Base-by-base conservation (phyloP, 2,797 vertebrate species). In the Schizopygopsis malacanthus region DNA sequence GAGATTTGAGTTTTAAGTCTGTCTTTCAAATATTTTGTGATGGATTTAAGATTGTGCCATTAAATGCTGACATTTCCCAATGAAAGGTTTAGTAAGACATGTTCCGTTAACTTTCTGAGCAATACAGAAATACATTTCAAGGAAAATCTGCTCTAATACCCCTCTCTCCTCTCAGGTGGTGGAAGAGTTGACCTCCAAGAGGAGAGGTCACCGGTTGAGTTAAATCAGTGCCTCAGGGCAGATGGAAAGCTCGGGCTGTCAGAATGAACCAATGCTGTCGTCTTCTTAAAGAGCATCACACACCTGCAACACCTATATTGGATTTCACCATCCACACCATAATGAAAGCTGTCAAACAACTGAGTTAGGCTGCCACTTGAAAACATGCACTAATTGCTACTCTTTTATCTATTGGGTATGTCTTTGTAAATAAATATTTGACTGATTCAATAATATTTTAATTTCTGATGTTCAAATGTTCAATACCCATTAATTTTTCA, bases 201-300 rank as follows among this genome's bases (percentile, higher is more conserved):
- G 69, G 41, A 43, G 33, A 75, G 79, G 73, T 88, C 81, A 82
- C 72, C 77, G 77, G 84, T 85, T 65, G 73, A 69, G 47, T 79
- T 65, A 22, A 85, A 82, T 81, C 80, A 79, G 63, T 56, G 65
- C 71, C 61, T 72, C 41, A 28, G 52, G 56, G 33, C 81, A 33
- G 47, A 83, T 83, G n/a, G 78, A 72, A 75, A 81, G 87, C 56
- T 70, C 54, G 52, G 72, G 75, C 79, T 71, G 61, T 83, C 61
- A 87, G 72, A 82, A 9, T 54, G 6, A 63, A 72, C 61, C 63
- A 65, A 1, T 69, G 61, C 61, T 2, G 13, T 54, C n/a, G 4
- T 81, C 33, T 61, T 54, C 15, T 54, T 84, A 37, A 84, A 78
- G 61, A 79, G 50, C 73, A 52, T 41, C 72, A 79, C 22, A 4